Base-by-base conservation (phyloP, 2,113 vertebrate species). In the Numenius arquata region DNA sequence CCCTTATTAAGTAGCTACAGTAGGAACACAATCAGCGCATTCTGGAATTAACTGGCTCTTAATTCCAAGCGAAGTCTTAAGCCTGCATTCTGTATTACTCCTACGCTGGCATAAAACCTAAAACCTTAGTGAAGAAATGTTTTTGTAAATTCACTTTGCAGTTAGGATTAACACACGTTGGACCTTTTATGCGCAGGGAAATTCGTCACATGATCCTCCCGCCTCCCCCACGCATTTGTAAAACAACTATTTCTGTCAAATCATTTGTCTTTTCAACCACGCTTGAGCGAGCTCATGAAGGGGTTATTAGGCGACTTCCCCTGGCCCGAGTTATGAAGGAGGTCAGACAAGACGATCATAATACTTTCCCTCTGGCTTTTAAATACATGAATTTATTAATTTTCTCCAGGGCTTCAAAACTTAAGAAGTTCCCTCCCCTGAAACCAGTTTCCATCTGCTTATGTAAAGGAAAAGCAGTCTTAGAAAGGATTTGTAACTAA, bases 21-120 rank as follows among this genome's bases (percentile, higher is more conserved):
- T 53, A 90, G 82, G 70, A 96, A 93, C 95, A 96, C 89, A 96
- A 96, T 97, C 84, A 62, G 87, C 0, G 16, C 59, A 72, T 95
- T 96, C 89, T 59, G 93, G 93, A 96, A 97, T 96, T 96, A 96
- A 97, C 77, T 48, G 47, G 70, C 56, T 93, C 79, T 96, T 95
- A 95, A 97, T 97, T 96, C 93, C 94, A 85, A 48, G 75, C 77
- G 53, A 93, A 91, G 73, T 68, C 84, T 61, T 94, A 94, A 92
- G 71, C 85, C 79, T 78, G 55, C 9, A 6, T 32, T 81, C 74
- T 62, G 84, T 19, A 41, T 89, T 76, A 61, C 78, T 81, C 76
- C 87, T 81, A 87, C 1, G 1, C 59, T 11, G 5, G 68, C 41
- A 43, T 18, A 96, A 96, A 93, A 86, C 66, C 82, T 67, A 88